Base-by-base conservation (phyloP, 2,797 vertebrate species). In the Premnoplex brunnescens region DNA sequence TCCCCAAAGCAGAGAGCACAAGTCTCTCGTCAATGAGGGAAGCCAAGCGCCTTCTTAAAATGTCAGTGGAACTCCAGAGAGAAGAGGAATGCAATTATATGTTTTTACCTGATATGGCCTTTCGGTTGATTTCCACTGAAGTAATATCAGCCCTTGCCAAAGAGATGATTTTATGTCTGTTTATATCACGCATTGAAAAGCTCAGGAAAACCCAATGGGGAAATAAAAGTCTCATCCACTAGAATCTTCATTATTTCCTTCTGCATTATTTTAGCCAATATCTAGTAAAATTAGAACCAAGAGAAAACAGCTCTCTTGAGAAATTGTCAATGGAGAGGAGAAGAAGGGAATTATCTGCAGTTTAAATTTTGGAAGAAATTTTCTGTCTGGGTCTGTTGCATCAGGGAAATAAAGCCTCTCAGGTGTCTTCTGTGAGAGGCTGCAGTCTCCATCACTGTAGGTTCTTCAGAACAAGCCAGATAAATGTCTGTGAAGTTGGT, bases 71-170 rank as follows among this genome's bases (percentile, higher is more conserved):
- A 91, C 56, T 64, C 81, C 41, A 90, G 32, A 59, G 62, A 94
- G 41, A 22, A 88, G 49, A 89, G 39, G 58, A 94, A 91, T 56
- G 52, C 43, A 80, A 48, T 36, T 41, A 27, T 56, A 30, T n/a
- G 54, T 84, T 66, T 79, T 89, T 75, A 90, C 88, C 88, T 88
- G 88, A 71, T 82, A 91, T 88, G 60, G 54, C 83, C 66, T 93
- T 91, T 79, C 69, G 63, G 48, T 68, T 91, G 83, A 59, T 96
- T 91, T 84, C 63, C 30, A 41, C 60, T 80, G 46, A 84, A 81
- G 58, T 23, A 92, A 81, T 67, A 56, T 13, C 46, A 72, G 12
- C 62, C 23, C 59, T 69, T 54, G 54, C 68, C 84, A 89, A 89
- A 66, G n/a, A 59, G 39, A 63, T 39, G 6, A 49, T 63, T 90